Evolutionary conservation across 2,797 vertebrate genomes (phyloP), one percentile per base, ranked within the genome.

Genomic region (Chelonia mydas): DNA sequence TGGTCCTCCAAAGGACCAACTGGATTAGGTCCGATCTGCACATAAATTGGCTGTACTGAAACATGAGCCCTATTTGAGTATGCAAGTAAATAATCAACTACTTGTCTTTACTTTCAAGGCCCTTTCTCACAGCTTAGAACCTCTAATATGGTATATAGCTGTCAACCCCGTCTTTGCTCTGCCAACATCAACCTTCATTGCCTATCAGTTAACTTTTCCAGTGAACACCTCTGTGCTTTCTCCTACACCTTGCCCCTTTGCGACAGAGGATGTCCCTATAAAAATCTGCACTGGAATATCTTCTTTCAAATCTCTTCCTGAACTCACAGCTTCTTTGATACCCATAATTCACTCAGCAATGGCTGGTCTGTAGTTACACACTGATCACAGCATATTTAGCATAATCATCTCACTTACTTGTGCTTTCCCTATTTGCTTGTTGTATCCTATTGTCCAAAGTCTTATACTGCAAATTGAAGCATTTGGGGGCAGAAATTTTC

Each of bases 311-410:
- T 47, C 72, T 27, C 27, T 0, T 28, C 65, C 23, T 4, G 19
- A 0, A 0, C 27, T 55, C 17, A 1, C 83, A 1, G 3, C 1
- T 25, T 7, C 61, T 0, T 13, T 0, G 78, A 59, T n/a, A 9
- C 61, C 68, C 19, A 4, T 37, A 2, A 49, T 19, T 5, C 54
- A 33, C 16, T 5, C 51, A 9, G 90, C 47, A 31, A 41, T 45
- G 50, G 37, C 83, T 37, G 61, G 37, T 33, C 49, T 16, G 17
- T 2, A 0, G 0, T 72, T 3, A 83, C 15, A 37, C 37, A 23
- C 55, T 19, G 5, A 27, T 55, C 37, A 37, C 0, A 53, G 4
- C 25, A 45, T 53, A 0, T 0, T 0, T 61, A 31, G 21, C 54
- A 5, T 45, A 13, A 45, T 0, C 0, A 25, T 17, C 61, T 37